Evolutionary conservation across 53 echinoderm and acorn worm genomes (phyloP).

Genomic region (Paracentrotus lividus): DNA sequence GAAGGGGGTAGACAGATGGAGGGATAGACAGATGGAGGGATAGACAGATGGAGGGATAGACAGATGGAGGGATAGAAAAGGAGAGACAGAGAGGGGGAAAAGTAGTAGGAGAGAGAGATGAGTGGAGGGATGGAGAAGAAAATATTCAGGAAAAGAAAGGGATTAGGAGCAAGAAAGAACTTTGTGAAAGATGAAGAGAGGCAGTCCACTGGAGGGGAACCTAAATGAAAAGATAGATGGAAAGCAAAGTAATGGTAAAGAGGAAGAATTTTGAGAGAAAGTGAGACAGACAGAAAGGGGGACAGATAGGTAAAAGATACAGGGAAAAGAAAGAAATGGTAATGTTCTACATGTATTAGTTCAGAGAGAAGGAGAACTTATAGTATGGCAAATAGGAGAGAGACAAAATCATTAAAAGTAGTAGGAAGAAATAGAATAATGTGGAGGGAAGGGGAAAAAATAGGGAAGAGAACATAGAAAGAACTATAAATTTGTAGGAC

Average conservation of each 20-base stretch:
- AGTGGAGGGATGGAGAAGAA: neutral
- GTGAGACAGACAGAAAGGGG: neutral
- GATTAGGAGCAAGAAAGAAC: neutral
- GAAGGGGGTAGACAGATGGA: neutral
- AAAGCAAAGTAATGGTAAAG: neutral
- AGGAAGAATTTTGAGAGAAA: slow-evolving; percentile 4
- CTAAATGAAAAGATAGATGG: too few species aligned
- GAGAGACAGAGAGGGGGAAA: neutral
- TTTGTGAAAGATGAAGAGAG: too few species aligned
- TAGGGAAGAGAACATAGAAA: neutral
- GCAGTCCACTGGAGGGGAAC: too few species aligned
- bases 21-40: neutral
- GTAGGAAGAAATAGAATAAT: too few species aligned
- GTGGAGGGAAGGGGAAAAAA: too few species aligned
- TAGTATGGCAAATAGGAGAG: neutral
- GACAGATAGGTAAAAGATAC: too few species aligned
- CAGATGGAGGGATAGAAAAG: neutral
- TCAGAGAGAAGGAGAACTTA: neutral
- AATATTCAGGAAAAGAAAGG: neutral
- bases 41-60: neutral
- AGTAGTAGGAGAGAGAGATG: too few species aligned
- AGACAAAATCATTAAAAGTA: too few species aligned
- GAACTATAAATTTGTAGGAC: too few species aligned
- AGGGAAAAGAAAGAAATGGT: too few species aligned
- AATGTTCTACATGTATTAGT: too few species aligned